phyloP scores from a whole-genome alignment of 2,797 vertebrate genomes.

The Anniella stebbinsi region DNA sequence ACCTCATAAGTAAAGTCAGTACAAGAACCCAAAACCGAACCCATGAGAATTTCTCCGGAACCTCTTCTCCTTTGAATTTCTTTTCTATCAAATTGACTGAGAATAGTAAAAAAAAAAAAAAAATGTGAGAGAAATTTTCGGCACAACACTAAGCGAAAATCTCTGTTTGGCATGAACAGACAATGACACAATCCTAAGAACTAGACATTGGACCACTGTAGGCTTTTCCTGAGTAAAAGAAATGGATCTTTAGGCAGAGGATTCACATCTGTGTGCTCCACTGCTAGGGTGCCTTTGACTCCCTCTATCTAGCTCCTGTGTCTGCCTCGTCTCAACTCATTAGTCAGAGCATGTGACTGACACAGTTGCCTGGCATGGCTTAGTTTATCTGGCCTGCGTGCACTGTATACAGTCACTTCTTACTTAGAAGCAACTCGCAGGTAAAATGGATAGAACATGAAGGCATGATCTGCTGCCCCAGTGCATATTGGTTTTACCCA shows the following conservation, averaged over 20 bases:
- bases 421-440: neutral
- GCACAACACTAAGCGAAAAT: no score
- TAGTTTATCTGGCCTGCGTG: neutral
- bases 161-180: no score
- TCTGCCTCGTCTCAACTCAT: neutral
- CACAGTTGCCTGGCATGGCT: neutral
- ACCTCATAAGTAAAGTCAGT: no score
- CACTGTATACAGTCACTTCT: neutral
- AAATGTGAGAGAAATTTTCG: no score
- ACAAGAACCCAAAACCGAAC: no score
- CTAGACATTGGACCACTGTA: no score
- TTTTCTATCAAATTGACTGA: no score
- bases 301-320: neutral
- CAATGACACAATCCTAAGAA: no score
- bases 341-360: neutral
- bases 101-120: no score
- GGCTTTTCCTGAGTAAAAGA: no score
- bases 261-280: neutral
- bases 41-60: no score
- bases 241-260: neutral
- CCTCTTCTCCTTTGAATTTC: no score
- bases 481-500: neutral
- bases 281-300: neutral
- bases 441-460: neutral
- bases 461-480: neutral